Evolutionary conservation across 2,113 vertebrate species (phyloP), one percentile per base, ranked within the genome.

Genomic region (Illadopsis cleaveri): DNA sequence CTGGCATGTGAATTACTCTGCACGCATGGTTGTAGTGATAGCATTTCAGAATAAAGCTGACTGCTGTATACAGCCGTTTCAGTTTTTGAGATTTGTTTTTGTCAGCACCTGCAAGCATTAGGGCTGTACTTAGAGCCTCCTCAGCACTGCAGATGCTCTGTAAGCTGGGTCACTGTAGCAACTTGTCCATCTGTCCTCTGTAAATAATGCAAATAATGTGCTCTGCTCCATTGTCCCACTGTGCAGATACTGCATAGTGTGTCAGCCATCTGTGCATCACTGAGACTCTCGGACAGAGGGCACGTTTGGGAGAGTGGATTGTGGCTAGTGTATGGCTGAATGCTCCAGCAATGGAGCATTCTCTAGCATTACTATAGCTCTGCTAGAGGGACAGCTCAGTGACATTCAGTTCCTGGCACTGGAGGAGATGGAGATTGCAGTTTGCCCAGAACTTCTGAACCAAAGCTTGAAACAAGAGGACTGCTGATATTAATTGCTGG

Each of bases 171-270:
- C 60, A 61, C 51, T 89, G 85, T 78, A 81, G 60, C 37, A 89
- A 70, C 68, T 82, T 95, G 24, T 73, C 89, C 94, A 83, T 94
- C 91, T 97, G 94, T 90, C 89, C 69, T 83, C 88, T 70, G 88
- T 91, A 85, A 95, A 90, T 92, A 88, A 81, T 86, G 80, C 78
- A 93, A 73, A 81, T 81, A 51, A 68, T 3, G 11, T 40, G 50
- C 60, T 75, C 38, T 86, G 79, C 76, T 93, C 62, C 76, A 33
- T 73, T 92, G 79, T 85, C 45, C 3, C 12, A 23, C 82, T 88
- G 18, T 65, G 51, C 35, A 56, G 90, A 47, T 83, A 9, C 35
- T 73, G 28, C 47, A 8, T 12, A 44, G 82, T 47, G 75, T 40
- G 47, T 80, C 75, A 71, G 82, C 93, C 92, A 82, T 94, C 90